These are phyloP conservation scores for Nesometra sesokonis DNA, from an alignment of 35 echinoderm and acorn worm species.

Conservation along the genomic window DNA sequence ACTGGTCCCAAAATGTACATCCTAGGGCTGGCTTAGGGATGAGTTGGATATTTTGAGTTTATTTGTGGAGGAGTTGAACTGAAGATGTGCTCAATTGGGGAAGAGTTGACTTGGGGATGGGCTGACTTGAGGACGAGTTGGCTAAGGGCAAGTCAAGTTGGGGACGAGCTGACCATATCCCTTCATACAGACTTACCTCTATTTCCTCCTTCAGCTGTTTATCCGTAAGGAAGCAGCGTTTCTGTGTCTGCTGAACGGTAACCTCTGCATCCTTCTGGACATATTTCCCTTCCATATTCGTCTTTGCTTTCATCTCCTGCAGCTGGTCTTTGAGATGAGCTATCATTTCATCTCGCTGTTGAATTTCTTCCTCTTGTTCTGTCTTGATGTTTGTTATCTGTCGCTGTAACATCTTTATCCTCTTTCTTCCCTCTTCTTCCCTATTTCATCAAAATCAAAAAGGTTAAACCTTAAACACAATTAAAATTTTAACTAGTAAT, in stretches of 20 bases:
- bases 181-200: too few relatives aligned
- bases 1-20: too few relatives aligned
- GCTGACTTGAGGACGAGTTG: too few relatives aligned
- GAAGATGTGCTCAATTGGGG: too few relatives aligned
- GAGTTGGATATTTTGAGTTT: too few relatives aligned
- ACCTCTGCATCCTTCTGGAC: slow-evolving; percentile 97
- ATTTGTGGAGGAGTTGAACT: too few relatives aligned
- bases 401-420: slow-evolving; percentile 74
- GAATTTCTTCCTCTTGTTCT: slow-evolving; percentile 69
- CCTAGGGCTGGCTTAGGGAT: too few relatives aligned
- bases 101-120: too few relatives aligned
- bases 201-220: slow-evolving; percentile 91
- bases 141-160: too few relatives aligned
- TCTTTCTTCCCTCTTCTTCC: slow-evolving; percentile 83
- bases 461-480: not conserved
- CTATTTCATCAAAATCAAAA: slow-evolving; percentile 9
- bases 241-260: slow-evolving; percentile 80
- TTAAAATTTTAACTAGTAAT: too few relatives aligned
- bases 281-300: slow-evolving; percentile 98
- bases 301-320: slow-evolving; percentile 99
- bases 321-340: slow-evolving; percentile 95
- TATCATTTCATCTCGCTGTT: slow-evolving; percentile 95
- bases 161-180: too few relatives aligned
- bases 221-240: slow-evolving; percentile 77
- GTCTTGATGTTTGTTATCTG: slow-evolving; percentile 68